Conservation (phyloP, 37 sponge, comb jelly and placozoan genomes). For the Oscarella lobularis region DNA sequence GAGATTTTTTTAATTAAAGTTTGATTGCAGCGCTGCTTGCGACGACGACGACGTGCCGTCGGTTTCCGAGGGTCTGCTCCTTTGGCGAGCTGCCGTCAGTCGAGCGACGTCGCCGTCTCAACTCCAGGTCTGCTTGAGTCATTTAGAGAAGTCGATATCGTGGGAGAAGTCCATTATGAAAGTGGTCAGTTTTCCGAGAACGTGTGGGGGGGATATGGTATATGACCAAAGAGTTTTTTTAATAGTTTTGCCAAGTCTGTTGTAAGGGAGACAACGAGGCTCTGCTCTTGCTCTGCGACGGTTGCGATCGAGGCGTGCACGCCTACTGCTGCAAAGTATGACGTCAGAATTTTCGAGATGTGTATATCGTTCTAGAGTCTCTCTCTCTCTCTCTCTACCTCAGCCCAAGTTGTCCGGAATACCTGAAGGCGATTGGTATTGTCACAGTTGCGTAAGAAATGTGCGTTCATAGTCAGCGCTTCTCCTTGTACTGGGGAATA, state of each 20-base stretch:
- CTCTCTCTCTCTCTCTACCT: background rate
- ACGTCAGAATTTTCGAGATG: no score
- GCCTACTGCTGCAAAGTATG: conserved; percentile 89
- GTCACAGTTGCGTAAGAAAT: conserved; percentile 28
- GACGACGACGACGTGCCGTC: background rate
- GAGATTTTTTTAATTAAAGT: no score
- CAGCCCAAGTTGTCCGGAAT: conserved; percentile 52
- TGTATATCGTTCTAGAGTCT: background rate
- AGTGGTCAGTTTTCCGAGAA: conserved; percentile 50
- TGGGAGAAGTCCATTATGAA: conserved; percentile 90
- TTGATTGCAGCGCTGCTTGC: no score
- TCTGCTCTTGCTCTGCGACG: conserved; percentile 78
- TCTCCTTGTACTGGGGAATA: no score
- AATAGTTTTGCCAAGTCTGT: conserved; percentile 70
- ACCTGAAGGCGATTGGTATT: conserved; percentile 92
- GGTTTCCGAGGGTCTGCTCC: conserved; percentile 9
- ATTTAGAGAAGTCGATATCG: conserved; percentile 56
- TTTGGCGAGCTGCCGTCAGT: conserved; percentile 55
- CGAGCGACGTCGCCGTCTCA: conserved; percentile 59
- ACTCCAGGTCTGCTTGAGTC: conserved; percentile 50
- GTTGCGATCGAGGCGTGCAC: conserved; percentile 82
- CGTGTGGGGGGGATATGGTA: no score
- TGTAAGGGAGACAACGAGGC: conserved; percentile 70
- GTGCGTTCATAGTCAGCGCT: conserved; percentile 20
- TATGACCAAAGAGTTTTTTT: no score